Percentiles rank a stretch among this genome's conserved stretches.
These are phyloP conservation scores for Geococcyx californianus DNA, from an alignment of 2,113 vertebrate species.

Conservation along the genomic window DNA sequence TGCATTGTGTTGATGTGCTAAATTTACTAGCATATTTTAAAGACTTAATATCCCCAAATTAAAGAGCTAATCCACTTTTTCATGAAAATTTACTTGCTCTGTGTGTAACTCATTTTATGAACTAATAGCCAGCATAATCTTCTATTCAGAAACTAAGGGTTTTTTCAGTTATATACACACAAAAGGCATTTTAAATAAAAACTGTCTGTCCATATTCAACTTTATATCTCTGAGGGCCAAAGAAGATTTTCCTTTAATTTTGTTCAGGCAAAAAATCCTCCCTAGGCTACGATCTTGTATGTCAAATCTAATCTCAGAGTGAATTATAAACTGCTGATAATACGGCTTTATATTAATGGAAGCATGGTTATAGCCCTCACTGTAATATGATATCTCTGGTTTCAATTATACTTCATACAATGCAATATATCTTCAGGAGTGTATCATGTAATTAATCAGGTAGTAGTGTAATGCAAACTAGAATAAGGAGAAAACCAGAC, in stretches of 20 bases:
- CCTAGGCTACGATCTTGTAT: constrained; percentile 18
- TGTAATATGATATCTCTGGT: constrained; percentile 35
- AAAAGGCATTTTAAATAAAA: constrained; percentile 22
- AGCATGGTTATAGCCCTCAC: background rate
- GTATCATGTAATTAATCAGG: constrained; percentile 55
- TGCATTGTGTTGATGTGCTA: background rate
- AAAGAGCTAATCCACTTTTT: background rate
- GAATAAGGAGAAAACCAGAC: constrained; percentile 27
- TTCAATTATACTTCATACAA: constrained; percentile 48
- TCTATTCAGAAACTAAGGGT: background rate
- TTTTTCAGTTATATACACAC: background rate
- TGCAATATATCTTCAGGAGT: constrained; percentile 26
- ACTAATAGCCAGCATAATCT: background rate
- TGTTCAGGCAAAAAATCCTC: background rate
- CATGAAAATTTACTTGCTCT: background rate
- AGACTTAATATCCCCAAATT: background rate
- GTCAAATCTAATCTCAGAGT: constrained; percentile 12
- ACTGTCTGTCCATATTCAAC: background rate
- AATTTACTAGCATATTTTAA: background rate
- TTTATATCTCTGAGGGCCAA: background rate
- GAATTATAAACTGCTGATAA: constrained; percentile 36
- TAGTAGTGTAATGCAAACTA: background rate
- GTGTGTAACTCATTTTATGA: background rate
- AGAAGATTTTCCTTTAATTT: constrained; percentile 31
- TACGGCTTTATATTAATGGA: constrained; percentile 53